Conservation (phyloP, 2,797 vertebrate genomes). For the Trichosurus vulpecula region DNA sequence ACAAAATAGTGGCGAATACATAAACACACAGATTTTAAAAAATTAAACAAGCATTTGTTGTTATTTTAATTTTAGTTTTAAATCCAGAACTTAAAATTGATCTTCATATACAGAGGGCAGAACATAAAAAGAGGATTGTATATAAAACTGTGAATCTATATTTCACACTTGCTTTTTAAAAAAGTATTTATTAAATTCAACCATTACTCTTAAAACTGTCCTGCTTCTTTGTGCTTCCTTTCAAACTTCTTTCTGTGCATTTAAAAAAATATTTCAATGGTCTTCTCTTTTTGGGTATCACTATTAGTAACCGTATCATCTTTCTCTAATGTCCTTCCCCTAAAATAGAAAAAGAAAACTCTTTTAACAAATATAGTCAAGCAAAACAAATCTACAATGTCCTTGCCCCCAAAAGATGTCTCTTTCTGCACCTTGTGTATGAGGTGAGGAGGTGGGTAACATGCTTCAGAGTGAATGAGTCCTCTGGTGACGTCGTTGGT, state of each 20-base stretch:
- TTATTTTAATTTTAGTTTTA: background rate
- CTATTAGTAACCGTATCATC: background rate
- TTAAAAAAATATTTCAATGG: background rate
- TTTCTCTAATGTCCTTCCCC: background rate
- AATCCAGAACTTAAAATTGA: background rate
- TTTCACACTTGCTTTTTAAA: background rate
- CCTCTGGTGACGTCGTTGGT: too few relatives aligned
- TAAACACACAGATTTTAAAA: background rate
- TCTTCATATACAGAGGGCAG: background rate
- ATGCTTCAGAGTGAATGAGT: background rate
- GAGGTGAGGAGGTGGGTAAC: background rate
- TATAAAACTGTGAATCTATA: background rate
- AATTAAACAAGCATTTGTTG: background rate
- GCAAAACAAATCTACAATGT: background rate
- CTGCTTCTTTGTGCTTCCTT: background rate
- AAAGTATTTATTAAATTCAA: background rate
- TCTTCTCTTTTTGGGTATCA: background rate
- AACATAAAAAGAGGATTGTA: background rate
- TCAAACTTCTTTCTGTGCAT: background rate
- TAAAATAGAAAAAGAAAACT: background rate
- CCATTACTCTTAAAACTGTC: background rate
- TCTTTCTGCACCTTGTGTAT: background rate
- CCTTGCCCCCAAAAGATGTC: background rate
- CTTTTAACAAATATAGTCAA: background rate
- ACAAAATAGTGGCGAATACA: slow-evolving; percentile 6